Evolutionary conservation across 2,888 invertebrate genomes (phyloP).

Genomic region (Trichopoda pennipes): DNA sequence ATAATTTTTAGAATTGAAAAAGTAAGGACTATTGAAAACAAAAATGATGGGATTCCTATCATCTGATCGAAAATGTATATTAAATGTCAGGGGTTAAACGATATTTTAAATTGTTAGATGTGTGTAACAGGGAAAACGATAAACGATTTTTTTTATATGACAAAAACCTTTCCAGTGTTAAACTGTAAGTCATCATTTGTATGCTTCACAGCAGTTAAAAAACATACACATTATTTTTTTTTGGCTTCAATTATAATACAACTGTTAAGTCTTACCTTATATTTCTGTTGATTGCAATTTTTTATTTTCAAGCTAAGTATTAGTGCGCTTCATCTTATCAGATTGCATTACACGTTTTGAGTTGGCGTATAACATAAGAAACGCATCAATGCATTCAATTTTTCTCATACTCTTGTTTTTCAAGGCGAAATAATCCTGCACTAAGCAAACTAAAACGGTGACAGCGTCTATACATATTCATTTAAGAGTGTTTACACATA

Average conservation of each 20-base stretch:
- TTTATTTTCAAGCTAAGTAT: slow-evolving; percentile 11
- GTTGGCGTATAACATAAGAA: slow-evolving; percentile 65
- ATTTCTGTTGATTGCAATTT: not conserved
- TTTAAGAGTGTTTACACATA: not conserved
- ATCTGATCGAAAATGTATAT: no score
- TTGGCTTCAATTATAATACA: not conserved
- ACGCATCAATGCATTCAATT: slow-evolving; percentile 63
- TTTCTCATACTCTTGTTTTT: slow-evolving; percentile 35
- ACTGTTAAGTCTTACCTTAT: slow-evolving; percentile 1
- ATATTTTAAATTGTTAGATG: no score
- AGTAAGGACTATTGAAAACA: no score
- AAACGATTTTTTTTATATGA: no score
- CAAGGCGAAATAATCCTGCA: slow-evolving; percentile 50
- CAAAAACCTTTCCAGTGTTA: no score
- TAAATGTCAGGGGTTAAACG: no score
- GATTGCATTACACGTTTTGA: slow-evolving; percentile 65
- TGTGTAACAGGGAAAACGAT: no score
- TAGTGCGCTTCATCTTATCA: slow-evolving; percentile 52
- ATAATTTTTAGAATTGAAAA: no score
- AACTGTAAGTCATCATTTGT: no score
- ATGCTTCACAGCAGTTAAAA: not conserved
- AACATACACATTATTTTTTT: not conserved
- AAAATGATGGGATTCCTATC: no score
- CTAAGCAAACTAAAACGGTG: slow-evolving; percentile 37
- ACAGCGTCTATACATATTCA: slow-evolving; percentile 42